Base-by-base conservation (phyloP, 2,888 invertebrate genomes). In the Elgonia sp. region DNA sequence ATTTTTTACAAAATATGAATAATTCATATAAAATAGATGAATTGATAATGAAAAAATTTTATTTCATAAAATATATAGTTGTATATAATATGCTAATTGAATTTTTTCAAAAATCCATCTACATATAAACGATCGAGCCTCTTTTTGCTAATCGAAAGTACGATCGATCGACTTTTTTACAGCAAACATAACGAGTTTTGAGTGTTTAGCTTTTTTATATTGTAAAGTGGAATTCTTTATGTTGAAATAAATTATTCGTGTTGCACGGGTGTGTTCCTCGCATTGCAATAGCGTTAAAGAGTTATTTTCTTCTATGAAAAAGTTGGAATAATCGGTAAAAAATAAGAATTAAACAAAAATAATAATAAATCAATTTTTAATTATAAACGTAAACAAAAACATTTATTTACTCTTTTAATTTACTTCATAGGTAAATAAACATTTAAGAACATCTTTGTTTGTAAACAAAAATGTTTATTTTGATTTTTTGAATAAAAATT, bases 211-310 rank as follows among this genome's bases (percentile, higher is more conserved):
- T 89, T 88, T 87, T 88, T 87, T 86, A 86, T 73, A 86, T 83
- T 86, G 86, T 82, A 86, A 86, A 86, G 76, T 82, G 69, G 29
- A 84, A 89, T 83, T 86, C 69, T 88, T 87, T 70, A 87, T 88
- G 86, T 77, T 89, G 86, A 88, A 37, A 85, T 81, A 79, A 76
- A 84, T 88, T 88, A 87, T 87, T 84, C 77, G 84, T 81, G 84
- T 88, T 88, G 84, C 84, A 88, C 84, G 84, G 88, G 82, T 85
- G 84, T 84, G 84, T 88, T 88, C 88, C 87, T 87, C 88, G 81
- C 84, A 82, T 84, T 85, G 83, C 53, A 86, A 85, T 79, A 75
- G 86, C 60, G 73, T 87, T 88, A 50, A 57, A 46, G 20, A 50
- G 53, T 83, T 50, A 29, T 75, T 75, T 76, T 84, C 7, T 39